Evolutionary conservation across 2,888 invertebrate genomes (phyloP).

Genomic region (Pocota personata): DNA sequence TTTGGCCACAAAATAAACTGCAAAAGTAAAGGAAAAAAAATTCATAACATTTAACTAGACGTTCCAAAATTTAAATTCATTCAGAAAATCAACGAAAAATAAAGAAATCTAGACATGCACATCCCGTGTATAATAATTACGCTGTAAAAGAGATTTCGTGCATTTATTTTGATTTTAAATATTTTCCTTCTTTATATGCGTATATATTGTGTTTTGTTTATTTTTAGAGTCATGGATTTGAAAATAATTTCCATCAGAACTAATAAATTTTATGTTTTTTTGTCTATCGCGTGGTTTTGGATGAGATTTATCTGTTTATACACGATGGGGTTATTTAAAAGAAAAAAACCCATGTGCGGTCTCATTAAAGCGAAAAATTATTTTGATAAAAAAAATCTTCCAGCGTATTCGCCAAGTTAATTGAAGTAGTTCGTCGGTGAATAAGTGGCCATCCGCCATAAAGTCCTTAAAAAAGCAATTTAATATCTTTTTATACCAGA

Average conservation of each 20-base stretch:
- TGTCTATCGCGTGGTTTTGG: conserved; percentile 1
- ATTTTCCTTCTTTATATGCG: conserved; percentile 9
- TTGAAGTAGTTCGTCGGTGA: background rate
- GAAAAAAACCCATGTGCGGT: conserved; percentile 1
- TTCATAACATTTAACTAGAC: background rate
- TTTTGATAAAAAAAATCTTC: background rate
- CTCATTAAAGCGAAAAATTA: background rate
- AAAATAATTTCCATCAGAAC: conserved; percentile 52
- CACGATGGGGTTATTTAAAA: background rate
- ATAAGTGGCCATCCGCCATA: conserved; percentile 1
- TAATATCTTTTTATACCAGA: background rate
- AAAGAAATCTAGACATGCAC: background rate
- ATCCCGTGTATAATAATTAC: conserved; percentile 28
- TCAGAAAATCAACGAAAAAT: conserved; percentile 2
- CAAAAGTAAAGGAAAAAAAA: background rate
- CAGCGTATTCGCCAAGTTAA: background rate
- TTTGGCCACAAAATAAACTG: background rate
- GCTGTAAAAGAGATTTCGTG: conserved; percentile 1
- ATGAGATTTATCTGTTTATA: conserved; percentile 23
- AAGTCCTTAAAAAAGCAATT: background rate
- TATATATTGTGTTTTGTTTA: conserved; percentile 50
- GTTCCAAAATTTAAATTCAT: conserved; percentile 7
- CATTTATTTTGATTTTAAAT: conserved; percentile 39
- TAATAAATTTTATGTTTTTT: conserved; percentile 38
- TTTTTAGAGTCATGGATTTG: conserved; percentile 49